Conservation (phyloP, 2,113 vertebrate species). For the Brachyhypopomus occidentalis region DNA sequence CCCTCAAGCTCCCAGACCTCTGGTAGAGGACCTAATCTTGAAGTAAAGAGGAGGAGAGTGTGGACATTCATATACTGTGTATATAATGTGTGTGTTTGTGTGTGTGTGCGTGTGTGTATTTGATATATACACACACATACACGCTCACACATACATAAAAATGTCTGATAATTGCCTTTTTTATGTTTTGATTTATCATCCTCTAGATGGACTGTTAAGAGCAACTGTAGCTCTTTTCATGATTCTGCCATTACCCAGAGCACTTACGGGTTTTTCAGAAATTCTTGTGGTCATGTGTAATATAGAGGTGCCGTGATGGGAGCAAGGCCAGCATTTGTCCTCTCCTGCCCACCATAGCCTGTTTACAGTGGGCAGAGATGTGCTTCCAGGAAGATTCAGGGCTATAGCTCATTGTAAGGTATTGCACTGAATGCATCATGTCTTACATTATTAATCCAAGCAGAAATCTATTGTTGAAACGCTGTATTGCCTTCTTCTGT, state of each 20-base stretch:
- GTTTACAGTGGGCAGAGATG: background rate
- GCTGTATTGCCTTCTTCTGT: constrained; percentile 25
- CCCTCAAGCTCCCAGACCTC: too few relatives aligned
- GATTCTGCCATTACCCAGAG: background rate
- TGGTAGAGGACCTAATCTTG: too few relatives aligned
- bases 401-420: constrained; percentile 22
- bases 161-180: background rate
- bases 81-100: too few relatives aligned
- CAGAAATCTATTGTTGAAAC: constrained; percentile 14
- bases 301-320: constrained; percentile 13
- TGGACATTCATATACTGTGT: too few relatives aligned
- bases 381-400: background rate
- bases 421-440: constrained; percentile 6
- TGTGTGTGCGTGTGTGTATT: too few relatives aligned
- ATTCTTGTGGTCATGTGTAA: background rate
- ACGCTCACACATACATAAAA: background rate
- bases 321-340: background rate
- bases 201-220: background rate
- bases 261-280: constrained; percentile 4
- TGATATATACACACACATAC: too few relatives aligned
- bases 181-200: background rate
- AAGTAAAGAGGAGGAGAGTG: too few relatives aligned
- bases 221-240: background rate
- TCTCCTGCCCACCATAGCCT: background rate
- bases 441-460: constrained; percentile 5